A percentile compares a stretch with the other conserved stretches of the same genome.
Evolutionary conservation across 2,113 vertebrate genomes (phyloP).

Genomic region (Saccopteryx leptura): DNA sequence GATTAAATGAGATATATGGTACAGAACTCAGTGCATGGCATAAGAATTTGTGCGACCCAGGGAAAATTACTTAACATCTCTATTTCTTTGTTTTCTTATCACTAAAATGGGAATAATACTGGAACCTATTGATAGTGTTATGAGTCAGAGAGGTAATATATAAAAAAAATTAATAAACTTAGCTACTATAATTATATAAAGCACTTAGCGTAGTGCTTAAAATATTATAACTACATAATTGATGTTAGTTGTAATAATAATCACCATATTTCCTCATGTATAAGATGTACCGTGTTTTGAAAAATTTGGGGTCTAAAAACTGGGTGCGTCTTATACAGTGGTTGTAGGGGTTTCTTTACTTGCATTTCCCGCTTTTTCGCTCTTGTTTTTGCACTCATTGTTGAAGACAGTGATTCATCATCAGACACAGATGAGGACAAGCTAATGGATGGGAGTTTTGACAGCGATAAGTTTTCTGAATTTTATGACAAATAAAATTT

Average conservation of each 20-base stretch:
- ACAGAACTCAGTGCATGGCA: not conserved
- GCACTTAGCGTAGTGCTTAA: conserved; percentile 17
- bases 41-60: not conserved
- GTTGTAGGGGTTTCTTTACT: no score
- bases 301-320: no score
- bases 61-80: not conserved
- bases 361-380: no score
- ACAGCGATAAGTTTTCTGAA: no score
- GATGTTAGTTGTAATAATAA: conserved; percentile 43
- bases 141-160: conserved; percentile 13
- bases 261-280: no score
- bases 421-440: no score
- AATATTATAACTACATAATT: conserved; percentile 46
- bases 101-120: conserved; percentile 9
- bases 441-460: no score
- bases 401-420: no score
- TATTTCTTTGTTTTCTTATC: conserved; percentile 35
- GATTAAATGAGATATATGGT: conserved; percentile 48
- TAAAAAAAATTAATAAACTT: conserved; percentile 14
- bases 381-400: no score
- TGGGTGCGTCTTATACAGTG: no score
- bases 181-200: conserved; percentile 26
- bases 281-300: no score
- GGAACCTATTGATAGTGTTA: not conserved
- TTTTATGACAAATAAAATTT: no score